Percentiles rank a stretch among this genome's conserved stretches.
Evolutionary conservation across 1,140 invertebrate species (phyloP).

Genomic region (Drosophila repletoides): DNA sequence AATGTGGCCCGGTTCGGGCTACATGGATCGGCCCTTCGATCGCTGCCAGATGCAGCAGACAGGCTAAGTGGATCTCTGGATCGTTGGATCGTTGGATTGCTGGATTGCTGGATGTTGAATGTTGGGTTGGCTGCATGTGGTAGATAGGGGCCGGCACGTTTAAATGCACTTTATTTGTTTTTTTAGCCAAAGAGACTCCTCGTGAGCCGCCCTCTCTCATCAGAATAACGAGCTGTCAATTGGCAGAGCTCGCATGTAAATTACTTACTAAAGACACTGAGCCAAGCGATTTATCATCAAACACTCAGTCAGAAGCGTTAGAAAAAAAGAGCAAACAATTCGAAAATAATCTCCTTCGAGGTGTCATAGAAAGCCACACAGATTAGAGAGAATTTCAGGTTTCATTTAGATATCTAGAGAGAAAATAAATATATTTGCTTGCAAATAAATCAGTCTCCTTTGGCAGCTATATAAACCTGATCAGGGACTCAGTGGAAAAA

Average conservation of each 20-base stretch:
- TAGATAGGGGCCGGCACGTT: slow-evolving; percentile 30
- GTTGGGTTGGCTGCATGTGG: background rate
- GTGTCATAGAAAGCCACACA: too few species aligned
- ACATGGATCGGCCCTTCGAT: slow-evolving; percentile 27
- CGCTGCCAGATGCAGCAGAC: slow-evolving; percentile 38
- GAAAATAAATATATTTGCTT: too few species aligned
- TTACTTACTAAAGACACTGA: slow-evolving; percentile 26
- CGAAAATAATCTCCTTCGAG: too few species aligned
- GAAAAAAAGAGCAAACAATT: too few species aligned
- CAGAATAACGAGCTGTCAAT: slow-evolving; percentile 54
- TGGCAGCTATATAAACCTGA: too few species aligned
- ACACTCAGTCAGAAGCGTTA: background rate
- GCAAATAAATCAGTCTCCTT: too few species aligned
- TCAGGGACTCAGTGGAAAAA: too few species aligned
- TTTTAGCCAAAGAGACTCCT: slow-evolving; percentile 18
- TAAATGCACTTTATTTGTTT: slow-evolving; percentile 69
- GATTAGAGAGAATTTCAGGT: too few species aligned
- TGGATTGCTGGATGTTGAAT: background rate
- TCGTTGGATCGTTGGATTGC: slow-evolving; percentile 2
- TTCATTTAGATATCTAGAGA: too few species aligned
- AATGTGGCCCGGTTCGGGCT: slow-evolving; percentile 48
- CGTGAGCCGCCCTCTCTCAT: slow-evolving; percentile 42
- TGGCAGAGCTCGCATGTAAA: slow-evolving; percentile 47
- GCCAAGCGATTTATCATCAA: background rate
- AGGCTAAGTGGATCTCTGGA: slow-evolving; percentile 57